Conservation (phyloP, 2,113 vertebrate genomes). For the Otocyon megalotis region DNA sequence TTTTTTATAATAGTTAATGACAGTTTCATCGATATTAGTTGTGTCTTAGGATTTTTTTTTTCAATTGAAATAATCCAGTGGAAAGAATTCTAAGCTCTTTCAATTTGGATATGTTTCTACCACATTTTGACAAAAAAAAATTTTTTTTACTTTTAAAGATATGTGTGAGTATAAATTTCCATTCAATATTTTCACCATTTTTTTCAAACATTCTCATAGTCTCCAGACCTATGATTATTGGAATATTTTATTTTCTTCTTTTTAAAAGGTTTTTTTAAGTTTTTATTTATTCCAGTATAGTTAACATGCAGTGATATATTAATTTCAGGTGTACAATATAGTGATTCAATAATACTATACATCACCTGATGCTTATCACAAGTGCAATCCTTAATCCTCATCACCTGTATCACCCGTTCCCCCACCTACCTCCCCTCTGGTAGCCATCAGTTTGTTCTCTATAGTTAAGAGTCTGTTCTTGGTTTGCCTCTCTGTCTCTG, state of each 20-base stretch:
- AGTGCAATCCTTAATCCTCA: not conserved
- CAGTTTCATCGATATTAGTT: not conserved
- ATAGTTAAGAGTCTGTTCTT: not conserved
- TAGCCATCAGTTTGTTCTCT: not conserved
- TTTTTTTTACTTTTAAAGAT: not conserved
- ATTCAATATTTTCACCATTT: not conserved
- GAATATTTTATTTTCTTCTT: not conserved
- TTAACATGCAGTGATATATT: not conserved
- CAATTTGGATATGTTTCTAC: not conserved
- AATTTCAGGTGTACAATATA: not conserved
- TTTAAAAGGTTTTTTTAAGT: not conserved
- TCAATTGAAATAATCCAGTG: not conserved
- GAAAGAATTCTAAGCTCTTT: not conserved
- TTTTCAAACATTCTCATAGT: not conserved
- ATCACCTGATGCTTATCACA: not conserved
- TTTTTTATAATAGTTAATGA: not conserved
- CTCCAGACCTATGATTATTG: not conserved
- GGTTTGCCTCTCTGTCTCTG: not conserved
- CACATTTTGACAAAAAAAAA: not conserved
- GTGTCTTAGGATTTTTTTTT: not conserved
- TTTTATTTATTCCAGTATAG: not conserved
- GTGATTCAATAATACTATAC: not conserved
- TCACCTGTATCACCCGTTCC: not conserved
- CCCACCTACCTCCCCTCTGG: not conserved
- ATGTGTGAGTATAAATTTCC: too few relatives aligned